Conservation (phyloP, 2,797 vertebrate genomes). For the Channa striata region DNA sequence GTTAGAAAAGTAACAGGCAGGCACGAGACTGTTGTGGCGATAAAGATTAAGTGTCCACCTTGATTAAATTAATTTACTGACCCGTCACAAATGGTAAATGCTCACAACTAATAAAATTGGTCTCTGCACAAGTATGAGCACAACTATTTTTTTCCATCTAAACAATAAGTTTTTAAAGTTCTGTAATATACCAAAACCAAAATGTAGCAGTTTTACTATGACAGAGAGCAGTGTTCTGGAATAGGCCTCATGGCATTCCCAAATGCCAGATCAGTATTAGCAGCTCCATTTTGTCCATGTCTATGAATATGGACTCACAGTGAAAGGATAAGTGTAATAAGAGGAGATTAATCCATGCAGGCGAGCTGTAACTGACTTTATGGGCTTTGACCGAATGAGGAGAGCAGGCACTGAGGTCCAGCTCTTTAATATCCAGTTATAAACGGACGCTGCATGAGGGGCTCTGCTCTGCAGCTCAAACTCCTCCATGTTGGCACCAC, state of each 20-base stretch:
- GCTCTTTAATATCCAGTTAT: conserved; percentile 70
- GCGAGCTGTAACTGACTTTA: conserved; percentile 73
- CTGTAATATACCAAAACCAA: not conserved
- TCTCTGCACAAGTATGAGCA: no score
- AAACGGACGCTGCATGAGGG: conserved; percentile 67
- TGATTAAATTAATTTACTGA: no score
- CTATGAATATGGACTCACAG: conserved; percentile 66
- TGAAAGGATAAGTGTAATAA: conserved; percentile 73
- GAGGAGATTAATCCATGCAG: conserved; percentile 74
- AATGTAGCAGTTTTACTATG: conserved; percentile 6
- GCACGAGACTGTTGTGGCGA: no score
- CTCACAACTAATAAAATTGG: no score
- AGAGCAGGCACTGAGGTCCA: conserved; percentile 67
- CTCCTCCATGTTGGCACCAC: conserved; percentile 58
- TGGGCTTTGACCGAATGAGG: conserved; percentile 69
- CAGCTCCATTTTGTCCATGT: conserved; percentile 53
- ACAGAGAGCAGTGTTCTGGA: conserved; percentile 22
- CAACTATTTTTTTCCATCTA: not conserved
- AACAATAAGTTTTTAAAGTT: not conserved
- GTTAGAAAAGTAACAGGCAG: no score
- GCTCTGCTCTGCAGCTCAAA: conserved; percentile 39
- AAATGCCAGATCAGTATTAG: conserved; percentile 55
- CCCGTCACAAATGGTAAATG: no score
- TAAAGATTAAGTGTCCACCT: no score
- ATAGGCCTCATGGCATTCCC: conserved; percentile 16